Evolutionary conservation across 2,888 invertebrate species (phyloP).

Genomic region (Acleris sparsana): DNA sequence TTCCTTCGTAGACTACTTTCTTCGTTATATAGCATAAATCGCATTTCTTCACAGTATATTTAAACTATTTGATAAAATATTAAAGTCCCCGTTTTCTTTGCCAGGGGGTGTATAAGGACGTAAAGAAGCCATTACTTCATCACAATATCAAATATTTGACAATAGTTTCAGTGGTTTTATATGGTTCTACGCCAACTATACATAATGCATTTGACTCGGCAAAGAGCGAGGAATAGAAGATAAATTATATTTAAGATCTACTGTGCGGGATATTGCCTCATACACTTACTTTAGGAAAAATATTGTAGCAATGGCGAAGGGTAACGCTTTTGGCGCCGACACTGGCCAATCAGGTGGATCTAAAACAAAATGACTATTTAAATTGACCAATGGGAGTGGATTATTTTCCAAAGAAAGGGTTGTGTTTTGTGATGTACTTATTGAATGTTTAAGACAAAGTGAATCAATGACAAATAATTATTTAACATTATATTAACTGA

Average conservation of each 20-base stretch:
- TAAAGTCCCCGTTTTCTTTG: neutral
- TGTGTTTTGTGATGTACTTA: too few species aligned
- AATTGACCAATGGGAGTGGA: too few species aligned
- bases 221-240: conserved; percentile 23
- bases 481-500: too few species aligned
- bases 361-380: neutral
- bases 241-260: conserved; percentile 34
- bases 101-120: neutral
- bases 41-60: neutral
- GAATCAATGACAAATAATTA: too few species aligned
- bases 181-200: conserved; percentile 18
- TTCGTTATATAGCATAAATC: neutral
- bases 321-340: conserved; percentile 3
- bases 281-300: conserved; percentile 25
- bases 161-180: conserved; percentile 16
- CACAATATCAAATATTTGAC: neutral
- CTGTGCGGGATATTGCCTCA: conserved; percentile 45
- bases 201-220: conserved; percentile 30
- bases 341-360: neutral
- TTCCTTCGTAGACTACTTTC: too few species aligned
- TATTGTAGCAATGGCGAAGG: conserved; percentile 13
- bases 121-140: neutral
- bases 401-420: too few species aligned
- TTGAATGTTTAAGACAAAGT: too few species aligned
- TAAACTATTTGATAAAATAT: too few species aligned